Conservation (phyloP, 1,140 invertebrate genomes). For the Habropoda laboriosa region DNA sequence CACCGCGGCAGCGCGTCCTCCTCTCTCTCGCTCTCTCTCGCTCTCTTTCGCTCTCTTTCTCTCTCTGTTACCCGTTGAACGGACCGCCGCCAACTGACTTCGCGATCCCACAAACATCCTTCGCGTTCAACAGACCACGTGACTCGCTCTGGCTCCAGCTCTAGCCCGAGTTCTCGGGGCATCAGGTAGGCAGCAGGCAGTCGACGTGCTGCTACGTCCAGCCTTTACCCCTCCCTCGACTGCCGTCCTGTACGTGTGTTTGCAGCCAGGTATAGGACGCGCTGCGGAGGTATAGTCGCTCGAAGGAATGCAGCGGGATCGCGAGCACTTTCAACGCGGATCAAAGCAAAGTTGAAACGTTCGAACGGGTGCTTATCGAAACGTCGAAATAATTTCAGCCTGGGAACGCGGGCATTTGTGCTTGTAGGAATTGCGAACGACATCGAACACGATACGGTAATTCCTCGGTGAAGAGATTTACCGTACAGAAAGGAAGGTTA, state of each 20-base stretch:
- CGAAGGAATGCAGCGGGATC: no score
- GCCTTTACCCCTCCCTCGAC: slow-evolving; percentile 21
- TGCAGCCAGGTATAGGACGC: no score
- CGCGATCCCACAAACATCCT: slow-evolving; percentile 77
- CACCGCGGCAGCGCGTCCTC: slow-evolving; percentile 8
- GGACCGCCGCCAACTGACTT: slow-evolving; percentile 75
- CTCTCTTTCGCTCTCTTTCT: slow-evolving; percentile 51
- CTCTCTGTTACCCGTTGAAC: slow-evolving; percentile 62
- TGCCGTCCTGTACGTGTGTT: not conserved
- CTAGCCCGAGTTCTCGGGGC: slow-evolving; percentile 65
- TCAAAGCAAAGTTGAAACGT: no score
- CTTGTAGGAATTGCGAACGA: no score
- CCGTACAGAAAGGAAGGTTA: no score
- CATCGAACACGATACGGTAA: no score
- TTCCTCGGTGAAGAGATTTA: no score
- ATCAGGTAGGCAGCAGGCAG: slow-evolving; percentile 72
- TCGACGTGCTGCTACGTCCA: slow-evolving; percentile 18
- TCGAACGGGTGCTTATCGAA: no score
- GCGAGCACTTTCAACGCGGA: no score
- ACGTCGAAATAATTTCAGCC: no score
- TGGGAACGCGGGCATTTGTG: no score
- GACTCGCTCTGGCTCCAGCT: slow-evolving; percentile 69
- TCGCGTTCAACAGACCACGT: slow-evolving; percentile 75
- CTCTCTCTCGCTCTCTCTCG: slow-evolving; percentile 36
- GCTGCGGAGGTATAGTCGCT: no score